These are phyloP conservation scores for Ovis canadensis DNA, from an alignment of 2,113 vertebrate genomes.

Conservation along the genomic window DNA sequence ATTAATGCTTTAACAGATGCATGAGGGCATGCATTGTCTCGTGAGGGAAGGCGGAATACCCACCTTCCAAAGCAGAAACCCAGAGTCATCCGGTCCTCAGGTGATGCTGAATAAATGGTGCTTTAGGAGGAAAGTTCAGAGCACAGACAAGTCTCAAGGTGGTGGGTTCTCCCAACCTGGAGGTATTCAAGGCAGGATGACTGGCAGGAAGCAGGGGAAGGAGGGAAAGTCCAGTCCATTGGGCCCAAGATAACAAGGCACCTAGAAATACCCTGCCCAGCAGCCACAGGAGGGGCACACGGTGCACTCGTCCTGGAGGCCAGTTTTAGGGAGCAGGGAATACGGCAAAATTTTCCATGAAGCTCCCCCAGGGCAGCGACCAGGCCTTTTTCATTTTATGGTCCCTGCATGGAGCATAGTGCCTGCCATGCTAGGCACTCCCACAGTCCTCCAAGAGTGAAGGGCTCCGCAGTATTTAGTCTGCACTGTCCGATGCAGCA, in stretches of 20 bases:
- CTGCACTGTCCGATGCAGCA: accelerated
- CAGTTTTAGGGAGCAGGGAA: not conserved
- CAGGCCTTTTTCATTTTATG: not conserved
- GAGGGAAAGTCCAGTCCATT: not conserved
- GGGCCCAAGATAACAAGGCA: not conserved
- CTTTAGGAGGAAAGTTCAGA: not conserved
- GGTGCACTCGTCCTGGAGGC: not conserved
- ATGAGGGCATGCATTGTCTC: accelerated
- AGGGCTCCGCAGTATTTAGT: not conserved
- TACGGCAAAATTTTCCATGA: not conserved
- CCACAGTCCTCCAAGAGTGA: not conserved
- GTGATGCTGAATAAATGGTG: not conserved
- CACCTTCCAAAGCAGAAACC: not conserved
- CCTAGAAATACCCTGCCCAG: not conserved
- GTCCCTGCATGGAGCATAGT: not conserved
- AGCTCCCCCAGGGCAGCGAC: not conserved
- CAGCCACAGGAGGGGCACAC: not conserved
- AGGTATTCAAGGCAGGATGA: not conserved
- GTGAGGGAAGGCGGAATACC: not conserved
- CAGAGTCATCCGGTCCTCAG: not conserved
- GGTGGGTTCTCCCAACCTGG: not conserved
- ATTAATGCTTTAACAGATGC: not conserved
- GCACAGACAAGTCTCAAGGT: not conserved
- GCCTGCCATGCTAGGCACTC: not conserved
- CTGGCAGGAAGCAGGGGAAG: not conserved